Percentiles rank a stretch among this genome's conserved stretches.
These are phyloP conservation scores for Sphaeridia pumilis DNA, from an alignment of 2,888 invertebrate genomes.

Conservation along the genomic window DNA sequence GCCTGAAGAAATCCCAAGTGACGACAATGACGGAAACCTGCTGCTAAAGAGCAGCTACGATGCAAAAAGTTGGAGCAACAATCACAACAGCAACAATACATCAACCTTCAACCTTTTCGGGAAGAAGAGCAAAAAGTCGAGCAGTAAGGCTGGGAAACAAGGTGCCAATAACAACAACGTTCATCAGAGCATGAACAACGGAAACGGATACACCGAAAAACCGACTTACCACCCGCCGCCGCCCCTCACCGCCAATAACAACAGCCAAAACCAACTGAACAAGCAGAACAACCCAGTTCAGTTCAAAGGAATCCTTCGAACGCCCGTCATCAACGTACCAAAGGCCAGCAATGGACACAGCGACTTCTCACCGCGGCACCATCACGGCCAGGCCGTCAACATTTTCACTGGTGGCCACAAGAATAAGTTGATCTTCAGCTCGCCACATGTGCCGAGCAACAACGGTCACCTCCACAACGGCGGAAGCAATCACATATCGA, in stretches of 20 bases:
- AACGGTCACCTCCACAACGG: slow-evolving; percentile 4
- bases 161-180: slow-evolving; percentile 1
- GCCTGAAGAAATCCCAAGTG: slow-evolving; percentile 17
- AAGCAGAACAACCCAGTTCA: too few species aligned
- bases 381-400: slow-evolving; percentile 7
- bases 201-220: too few species aligned
- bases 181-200: slow-evolving; percentile 10
- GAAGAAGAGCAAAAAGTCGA: slow-evolving; percentile 19
- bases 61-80: slow-evolving; percentile 1
- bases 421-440: slow-evolving; percentile 14
- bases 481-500: too few species aligned
- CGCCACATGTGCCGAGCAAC: slow-evolving; percentile 4
- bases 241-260: slow-evolving; percentile 4
- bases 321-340: slow-evolving; percentile 32
- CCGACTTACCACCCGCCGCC: too few species aligned
- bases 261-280: too few species aligned
- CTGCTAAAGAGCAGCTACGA: too few species aligned
- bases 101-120: slow-evolving; percentile 18
- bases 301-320: slow-evolving; percentile 25
- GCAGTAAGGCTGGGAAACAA: slow-evolving; percentile 20
- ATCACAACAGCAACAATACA: slow-evolving; percentile 7
- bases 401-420: slow-evolving; percentile 15
- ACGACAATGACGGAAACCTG: slow-evolving; percentile 13
- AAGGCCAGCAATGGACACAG: too few species aligned
- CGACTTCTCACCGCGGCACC: too few species aligned